These are phyloP conservation scores for Plumapathes pennacea DNA, from an alignment of 92 coral and sea anemone species.

Conservation along the genomic window DNA sequence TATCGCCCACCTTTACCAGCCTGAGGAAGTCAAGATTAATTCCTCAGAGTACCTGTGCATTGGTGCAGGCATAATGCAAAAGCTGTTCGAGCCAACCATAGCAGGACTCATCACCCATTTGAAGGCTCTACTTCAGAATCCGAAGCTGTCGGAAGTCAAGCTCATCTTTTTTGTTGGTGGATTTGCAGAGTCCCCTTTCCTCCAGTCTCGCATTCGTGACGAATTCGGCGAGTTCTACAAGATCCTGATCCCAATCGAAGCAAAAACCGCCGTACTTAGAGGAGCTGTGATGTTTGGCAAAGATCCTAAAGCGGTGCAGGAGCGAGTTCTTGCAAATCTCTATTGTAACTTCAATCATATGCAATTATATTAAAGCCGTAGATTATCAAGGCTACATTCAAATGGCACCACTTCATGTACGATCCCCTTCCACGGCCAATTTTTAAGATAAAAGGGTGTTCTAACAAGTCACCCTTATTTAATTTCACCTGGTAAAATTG, in stretches of 20 bases:
- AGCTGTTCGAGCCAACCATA: slow-evolving; percentile 23
- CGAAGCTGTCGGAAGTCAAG: slow-evolving; percentile 6
- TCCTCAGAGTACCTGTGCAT: slow-evolving; percentile 16
- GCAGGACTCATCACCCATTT: slow-evolving; percentile 8
- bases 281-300: slow-evolving; percentile 49
- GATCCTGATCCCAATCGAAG: slow-evolving; percentile 36
- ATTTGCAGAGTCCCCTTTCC: slow-evolving; percentile 26
- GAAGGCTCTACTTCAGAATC: slow-evolving; percentile 2
- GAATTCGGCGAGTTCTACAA: slow-evolving; percentile 19
- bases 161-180: slow-evolving; percentile 47
- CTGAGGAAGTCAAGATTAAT: slow-evolving; percentile 17
- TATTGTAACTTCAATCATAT: no score
- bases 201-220: slow-evolving; percentile 12
- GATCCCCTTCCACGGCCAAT: no score
- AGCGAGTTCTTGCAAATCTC: slow-evolving; percentile 25
- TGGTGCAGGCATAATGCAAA: slow-evolving; percentile 10
- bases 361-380: no score
- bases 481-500: no score
- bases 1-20: slow-evolving; percentile 12
- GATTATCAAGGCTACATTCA: no score
- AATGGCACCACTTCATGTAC: no score
- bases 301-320: slow-evolving; percentile 17
- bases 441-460: no score
- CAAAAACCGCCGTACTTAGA: slow-evolving; percentile 36
- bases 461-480: no score